Conservation (phyloP, 2,888 invertebrate genomes). For the Gastracanthus pulcherrimus region DNA sequence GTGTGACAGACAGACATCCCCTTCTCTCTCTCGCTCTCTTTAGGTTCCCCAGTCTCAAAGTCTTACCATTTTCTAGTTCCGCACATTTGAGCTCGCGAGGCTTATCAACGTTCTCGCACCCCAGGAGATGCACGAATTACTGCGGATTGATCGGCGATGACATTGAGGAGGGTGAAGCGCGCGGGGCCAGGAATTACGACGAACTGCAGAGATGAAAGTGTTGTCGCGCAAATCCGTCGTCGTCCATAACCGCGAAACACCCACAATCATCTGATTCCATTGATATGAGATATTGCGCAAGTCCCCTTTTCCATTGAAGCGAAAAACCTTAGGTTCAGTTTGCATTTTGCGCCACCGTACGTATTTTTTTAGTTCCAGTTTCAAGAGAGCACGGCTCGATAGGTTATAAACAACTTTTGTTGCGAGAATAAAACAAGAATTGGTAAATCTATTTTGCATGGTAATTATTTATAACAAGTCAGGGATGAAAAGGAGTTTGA, state of each 20-base stretch:
- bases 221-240: slow-evolving; percentile 32
- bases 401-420: no score
- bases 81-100: slow-evolving; percentile 8
- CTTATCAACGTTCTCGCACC: not conserved
- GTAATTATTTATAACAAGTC: no score
- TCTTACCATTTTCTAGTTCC: slow-evolving; percentile 52
- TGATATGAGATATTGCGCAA: slow-evolving; percentile 54
- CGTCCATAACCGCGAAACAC: slow-evolving; percentile 58
- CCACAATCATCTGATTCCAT: slow-evolving; percentile 56
- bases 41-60: no score
- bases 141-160: not conserved
- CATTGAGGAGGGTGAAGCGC: slow-evolving; percentile 2
- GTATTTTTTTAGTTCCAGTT: no score
- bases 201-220: slow-evolving; percentile 23
- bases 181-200: not conserved
- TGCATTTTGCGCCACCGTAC: not conserved
- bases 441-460: no score
- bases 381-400: no score
- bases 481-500: no score
- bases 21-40: not conserved
- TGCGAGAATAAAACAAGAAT: no score
- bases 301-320: slow-evolving; percentile 30
- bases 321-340: slow-evolving; percentile 3
- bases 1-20: slow-evolving; percentile 31
- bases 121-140: no score